A percentile compares a stretch with the other conserved stretches of the same genome.
These are phyloP conservation scores for Gobiocypris rarus DNA, from an alignment of 2,113 vertebrate species.

Conservation along the genomic window DNA sequence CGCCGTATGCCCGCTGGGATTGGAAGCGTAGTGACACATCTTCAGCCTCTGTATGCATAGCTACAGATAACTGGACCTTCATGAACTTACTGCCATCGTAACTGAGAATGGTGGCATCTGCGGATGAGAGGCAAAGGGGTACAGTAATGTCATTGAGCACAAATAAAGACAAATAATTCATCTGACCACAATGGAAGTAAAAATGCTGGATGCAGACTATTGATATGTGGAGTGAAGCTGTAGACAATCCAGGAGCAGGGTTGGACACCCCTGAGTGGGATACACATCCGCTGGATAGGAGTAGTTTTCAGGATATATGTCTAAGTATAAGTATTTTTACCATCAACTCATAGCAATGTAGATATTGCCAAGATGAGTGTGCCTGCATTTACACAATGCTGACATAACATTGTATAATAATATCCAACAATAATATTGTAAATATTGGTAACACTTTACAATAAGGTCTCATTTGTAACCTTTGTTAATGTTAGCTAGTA, in stretches of 20 bases:
- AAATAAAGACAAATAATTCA: neutral
- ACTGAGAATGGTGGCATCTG: slow-evolving; percentile 95
- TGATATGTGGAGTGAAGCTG: neutral
- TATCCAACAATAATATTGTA: too few relatives aligned
- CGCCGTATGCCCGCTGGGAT: slow-evolving; percentile 92
- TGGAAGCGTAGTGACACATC: slow-evolving; percentile 82
- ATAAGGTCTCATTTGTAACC: too few relatives aligned
- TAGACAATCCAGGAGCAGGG: too few relatives aligned
- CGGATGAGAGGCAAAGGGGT: slow-evolving; percentile 50
- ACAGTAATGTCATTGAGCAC: neutral
- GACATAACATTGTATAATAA: too few relatives aligned
- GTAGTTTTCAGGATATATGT: neutral
- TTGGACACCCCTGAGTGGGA: too few relatives aligned
- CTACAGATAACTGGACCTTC: slow-evolving; percentile 96
- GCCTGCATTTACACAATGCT: too few relatives aligned
- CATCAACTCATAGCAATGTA: too few relatives aligned
- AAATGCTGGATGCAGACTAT: neutral
- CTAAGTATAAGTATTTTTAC: too few relatives aligned
- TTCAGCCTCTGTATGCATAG: slow-evolving; percentile 85
- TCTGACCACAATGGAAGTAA: neutral
- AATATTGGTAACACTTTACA: too few relatives aligned
- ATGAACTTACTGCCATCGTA: slow-evolving; percentile 99
- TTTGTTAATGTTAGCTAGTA: too few relatives aligned
- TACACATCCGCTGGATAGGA: too few relatives aligned
- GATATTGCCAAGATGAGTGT: too few relatives aligned